Evolutionary conservation across 2,888 invertebrate species (phyloP), one percentile per base, ranked within the genome.

Genomic region (Cenopis cana): DNA sequence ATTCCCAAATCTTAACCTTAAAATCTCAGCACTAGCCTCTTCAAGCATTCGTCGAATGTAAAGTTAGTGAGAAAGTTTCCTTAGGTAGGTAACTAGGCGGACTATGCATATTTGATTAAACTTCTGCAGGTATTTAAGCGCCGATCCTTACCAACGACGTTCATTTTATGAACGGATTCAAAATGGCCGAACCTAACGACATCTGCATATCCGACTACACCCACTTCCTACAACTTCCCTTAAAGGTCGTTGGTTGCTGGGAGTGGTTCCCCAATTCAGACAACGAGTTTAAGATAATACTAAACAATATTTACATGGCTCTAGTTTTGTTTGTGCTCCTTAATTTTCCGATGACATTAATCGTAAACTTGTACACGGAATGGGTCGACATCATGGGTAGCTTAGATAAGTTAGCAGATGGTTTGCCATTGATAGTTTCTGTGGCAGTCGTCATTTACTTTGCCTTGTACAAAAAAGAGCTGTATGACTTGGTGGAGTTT

Each of bases 161-260:
- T 49, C 65, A 66, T 65, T 67, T 49, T 29, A 50, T 54, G 12
- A 49, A 20, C 11, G 0, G 5, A 11, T 9, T 33, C 71, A 61
- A 61, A 50, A 75, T 74, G 74, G 60, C 61, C 20, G 73, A 62
- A 59, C 76, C 76, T 0, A 78, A 78, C 0, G 77, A 82, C 24
- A 46, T 46, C 8, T 79, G 77, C 65, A 78, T 82, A 24, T 59
- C 64, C 0, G 80, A 85, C 33, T 92, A 88, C 70, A 77, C 84
- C 0, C 81, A 89, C 50, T 93, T 82, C 69, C 70, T 91, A 1
- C 79, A 82, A 49, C 59, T 80, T 6, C 88, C 91, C 0, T 72
- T 93, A 6, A 89, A 91, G 76, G 76, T 89, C 0, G 88, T 81
- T 0, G 91, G 82, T 0, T 91, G 90, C 46, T 91, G 90, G 91